Percentiles rank a stretch among this genome's conserved stretches.
These are phyloP conservation scores for Lemur catta DNA, from an alignment of 2,797 vertebrate species.

Conservation along the genomic window DNA sequence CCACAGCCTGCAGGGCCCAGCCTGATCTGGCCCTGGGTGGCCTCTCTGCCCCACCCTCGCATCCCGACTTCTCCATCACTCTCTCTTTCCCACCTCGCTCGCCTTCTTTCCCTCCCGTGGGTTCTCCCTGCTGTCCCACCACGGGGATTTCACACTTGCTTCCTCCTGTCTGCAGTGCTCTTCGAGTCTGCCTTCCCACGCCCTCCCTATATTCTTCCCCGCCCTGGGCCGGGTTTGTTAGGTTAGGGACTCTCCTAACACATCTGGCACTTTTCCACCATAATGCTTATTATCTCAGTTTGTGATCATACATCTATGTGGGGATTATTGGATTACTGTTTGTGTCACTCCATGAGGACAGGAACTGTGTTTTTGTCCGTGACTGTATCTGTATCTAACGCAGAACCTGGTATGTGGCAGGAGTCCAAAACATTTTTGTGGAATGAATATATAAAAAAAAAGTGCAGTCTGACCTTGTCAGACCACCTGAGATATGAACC, in stretches of 20 bases:
- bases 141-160: background rate
- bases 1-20: background rate
- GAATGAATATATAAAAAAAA: background rate
- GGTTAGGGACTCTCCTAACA: background rate
- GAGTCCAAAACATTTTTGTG: background rate
- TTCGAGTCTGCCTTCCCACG: background rate
- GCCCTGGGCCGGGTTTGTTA: background rate
- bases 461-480: background rate
- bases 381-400: background rate
- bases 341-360: background rate
- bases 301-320: background rate
- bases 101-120: background rate
- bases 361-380: background rate
- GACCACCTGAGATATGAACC: background rate
- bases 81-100: background rate
- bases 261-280: background rate
- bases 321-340: background rate
- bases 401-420: background rate
- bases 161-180: background rate
- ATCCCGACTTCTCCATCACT: background rate
- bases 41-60: background rate
- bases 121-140: rapidly evolving
- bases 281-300: background rate
- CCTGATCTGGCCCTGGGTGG: background rate
- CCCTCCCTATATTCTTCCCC: background rate